phyloP scores from a whole-genome alignment of 2,113 vertebrate genomes.

The Mystacornis crossleyi region DNA sequence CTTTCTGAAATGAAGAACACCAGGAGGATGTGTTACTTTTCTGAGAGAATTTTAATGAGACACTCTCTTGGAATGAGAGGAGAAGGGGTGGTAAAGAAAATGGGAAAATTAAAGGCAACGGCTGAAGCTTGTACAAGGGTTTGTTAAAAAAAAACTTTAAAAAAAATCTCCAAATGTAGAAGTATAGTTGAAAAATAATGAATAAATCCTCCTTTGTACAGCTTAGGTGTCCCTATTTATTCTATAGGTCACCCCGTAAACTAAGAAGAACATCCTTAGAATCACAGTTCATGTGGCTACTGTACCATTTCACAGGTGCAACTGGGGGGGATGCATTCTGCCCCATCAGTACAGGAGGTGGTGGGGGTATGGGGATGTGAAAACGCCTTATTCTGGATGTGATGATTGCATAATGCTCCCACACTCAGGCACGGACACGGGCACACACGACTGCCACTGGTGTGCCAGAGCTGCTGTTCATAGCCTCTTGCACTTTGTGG shows the following conservation, averaged over 20 bases:
- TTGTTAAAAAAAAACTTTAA: background rate
- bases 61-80: background rate
- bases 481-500: background rate
- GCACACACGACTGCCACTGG: background rate
- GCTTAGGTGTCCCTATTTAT: conserved; percentile 39
- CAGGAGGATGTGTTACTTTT: conserved; percentile 59
- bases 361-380: fast-evolving
- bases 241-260: background rate
- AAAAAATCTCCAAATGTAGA: background rate
- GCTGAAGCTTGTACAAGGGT: conserved; percentile 21
- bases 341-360: background rate
- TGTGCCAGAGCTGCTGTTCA: background rate
- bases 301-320: background rate
- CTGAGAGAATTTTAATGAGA: conserved; percentile 20
- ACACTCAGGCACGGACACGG: background rate
- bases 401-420: background rate
- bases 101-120: background rate
- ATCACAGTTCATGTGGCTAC: background rate
- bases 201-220: conserved; percentile 46
- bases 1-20: conserved; percentile 20
- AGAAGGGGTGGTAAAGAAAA: conserved; percentile 1
- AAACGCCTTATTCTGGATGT: background rate
- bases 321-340: background rate
- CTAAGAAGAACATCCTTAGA: conserved; percentile 12
- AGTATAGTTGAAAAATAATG: conserved; percentile 7